phyloP scores from a whole-genome alignment of 2,113 vertebrate genomes.

The Ornithorhynchus anatinus region DNA sequence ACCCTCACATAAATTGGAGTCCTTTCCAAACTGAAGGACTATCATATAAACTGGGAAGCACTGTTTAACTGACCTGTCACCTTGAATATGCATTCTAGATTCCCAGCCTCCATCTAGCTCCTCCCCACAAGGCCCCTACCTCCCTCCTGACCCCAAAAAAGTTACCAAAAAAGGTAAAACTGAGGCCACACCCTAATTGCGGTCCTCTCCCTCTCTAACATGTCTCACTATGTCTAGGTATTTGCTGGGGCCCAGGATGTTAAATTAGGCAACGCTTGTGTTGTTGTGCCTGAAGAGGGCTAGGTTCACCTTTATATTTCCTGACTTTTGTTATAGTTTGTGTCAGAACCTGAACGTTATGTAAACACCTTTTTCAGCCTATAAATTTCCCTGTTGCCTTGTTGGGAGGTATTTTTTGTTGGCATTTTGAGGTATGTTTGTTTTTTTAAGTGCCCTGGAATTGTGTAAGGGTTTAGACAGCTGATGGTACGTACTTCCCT shows the following conservation, averaged over 20 bases:
- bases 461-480: not conserved
- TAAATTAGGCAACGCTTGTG: slow-evolving; percentile 55
- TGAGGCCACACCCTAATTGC: slow-evolving; percentile 7
- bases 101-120: too few species aligned
- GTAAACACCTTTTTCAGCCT: slow-evolving; percentile 38
- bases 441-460: slow-evolving; percentile 29
- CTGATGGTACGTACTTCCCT: slow-evolving; percentile 27
- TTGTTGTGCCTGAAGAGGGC: slow-evolving; percentile 21
- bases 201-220: slow-evolving; percentile 36
- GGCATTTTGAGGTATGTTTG: too few species aligned
- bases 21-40: too few species aligned
- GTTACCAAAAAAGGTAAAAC: slow-evolving; percentile 20
- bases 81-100: too few species aligned
- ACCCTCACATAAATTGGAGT: too few species aligned
- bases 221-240: slow-evolving; percentile 53
- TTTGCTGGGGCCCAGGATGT: slow-evolving; percentile 48
- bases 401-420: slow-evolving; percentile 43
- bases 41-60: too few species aligned
- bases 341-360: slow-evolving; percentile 34
- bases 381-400: slow-evolving; percentile 21
- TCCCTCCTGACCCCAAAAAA: too few species aligned
- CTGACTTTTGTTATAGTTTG: not conserved
- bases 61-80: too few species aligned
- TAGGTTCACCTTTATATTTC: slow-evolving; percentile 36
- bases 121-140: too few species aligned